These are phyloP conservation scores for Aspidiotus rigidus DNA, from an alignment of 2,888 invertebrate genomes.

Conservation along the genomic window DNA sequence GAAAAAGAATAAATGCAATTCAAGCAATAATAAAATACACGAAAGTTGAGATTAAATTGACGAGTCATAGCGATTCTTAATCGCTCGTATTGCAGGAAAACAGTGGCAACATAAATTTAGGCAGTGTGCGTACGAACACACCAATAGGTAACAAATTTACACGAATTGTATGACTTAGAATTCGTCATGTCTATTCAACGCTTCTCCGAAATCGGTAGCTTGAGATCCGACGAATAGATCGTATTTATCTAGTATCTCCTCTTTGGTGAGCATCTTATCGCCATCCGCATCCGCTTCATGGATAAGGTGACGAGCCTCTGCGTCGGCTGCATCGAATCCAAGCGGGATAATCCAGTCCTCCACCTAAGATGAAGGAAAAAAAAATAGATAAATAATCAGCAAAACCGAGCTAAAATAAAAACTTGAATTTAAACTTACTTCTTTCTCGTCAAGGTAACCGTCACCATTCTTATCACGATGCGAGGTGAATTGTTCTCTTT, in stretches of 20 bases:
- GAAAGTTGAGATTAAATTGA: too few species aligned
- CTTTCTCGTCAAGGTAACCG: slow-evolving; percentile 77
- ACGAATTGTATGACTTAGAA: slow-evolving; percentile 52
- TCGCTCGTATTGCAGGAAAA: too few species aligned
- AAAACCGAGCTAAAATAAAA: background rate
- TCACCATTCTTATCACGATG: slow-evolving; percentile 78
- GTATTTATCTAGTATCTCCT: slow-evolving; percentile 87
- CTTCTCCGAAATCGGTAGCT: slow-evolving; percentile 97
- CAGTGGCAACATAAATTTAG: too few species aligned
- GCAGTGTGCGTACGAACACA: too few species aligned
- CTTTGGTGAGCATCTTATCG: slow-evolving; percentile 79
- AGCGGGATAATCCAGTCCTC: slow-evolving; percentile 89
- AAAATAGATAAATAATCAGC: too few species aligned
- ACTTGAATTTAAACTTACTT: slow-evolving; percentile 51
- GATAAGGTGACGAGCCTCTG: slow-evolving; percentile 89
- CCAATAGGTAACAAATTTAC: too few species aligned
- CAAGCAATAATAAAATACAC: too few species aligned
- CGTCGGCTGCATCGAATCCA: slow-evolving; percentile 94
- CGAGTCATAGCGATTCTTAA: too few species aligned
- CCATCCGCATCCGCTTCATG: slow-evolving; percentile 87
- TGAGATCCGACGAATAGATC: slow-evolving; percentile 98
- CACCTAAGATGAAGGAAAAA: slow-evolving; percentile 43
- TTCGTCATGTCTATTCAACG: slow-evolving; percentile 87
- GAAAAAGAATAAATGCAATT: too few species aligned
- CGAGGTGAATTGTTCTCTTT: slow-evolving; percentile 78